Percentiles rank a stretch among this genome's conserved stretches.
Conservation (phyloP, 2,888 invertebrate species). For the Drosophila borborema region DNA sequence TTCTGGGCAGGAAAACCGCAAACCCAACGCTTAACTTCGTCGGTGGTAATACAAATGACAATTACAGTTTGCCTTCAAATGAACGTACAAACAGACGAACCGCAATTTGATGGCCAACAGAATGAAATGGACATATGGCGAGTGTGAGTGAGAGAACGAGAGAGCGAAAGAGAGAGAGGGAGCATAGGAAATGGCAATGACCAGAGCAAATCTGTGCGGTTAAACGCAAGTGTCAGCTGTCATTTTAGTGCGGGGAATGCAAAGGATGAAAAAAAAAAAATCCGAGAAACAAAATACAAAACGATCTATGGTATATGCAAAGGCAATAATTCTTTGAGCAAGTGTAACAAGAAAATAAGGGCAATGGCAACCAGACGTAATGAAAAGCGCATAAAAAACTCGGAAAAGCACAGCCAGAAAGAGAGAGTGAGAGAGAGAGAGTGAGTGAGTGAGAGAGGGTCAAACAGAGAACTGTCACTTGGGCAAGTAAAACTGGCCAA, state of each 20-base stretch:
- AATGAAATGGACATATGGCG: conserved; percentile 24
- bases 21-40: conserved; percentile 51
- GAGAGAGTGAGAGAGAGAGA: not conserved
- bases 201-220: conserved; percentile 77
- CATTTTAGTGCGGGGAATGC: conserved; percentile 66
- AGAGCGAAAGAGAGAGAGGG: not conserved
- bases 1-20: conserved; percentile 59
- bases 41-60: conserved; percentile 75
- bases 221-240: conserved; percentile 80
- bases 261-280: conserved; percentile 5
- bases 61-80: conserved; percentile 74
- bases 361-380: conserved; percentile 58
- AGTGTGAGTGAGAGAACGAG: not conserved
- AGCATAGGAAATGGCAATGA: conserved; percentile 22
- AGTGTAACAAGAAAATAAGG: conserved; percentile 72
- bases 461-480: conserved; percentile 30
- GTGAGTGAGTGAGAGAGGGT: conserved; percentile 1
- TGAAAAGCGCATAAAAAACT: conserved; percentile 50
- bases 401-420: conserved; percentile 8
- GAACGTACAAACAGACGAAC: conserved; percentile 68
- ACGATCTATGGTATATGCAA: conserved; percentile 51
- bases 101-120: conserved; percentile 60
- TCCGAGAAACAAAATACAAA: conserved; percentile 12
- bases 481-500: conserved; percentile 20
- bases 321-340: conserved; percentile 76